phyloP scores from a whole-genome alignment of 1,140 invertebrate genomes.

The Adelges cooleyi region DNA sequence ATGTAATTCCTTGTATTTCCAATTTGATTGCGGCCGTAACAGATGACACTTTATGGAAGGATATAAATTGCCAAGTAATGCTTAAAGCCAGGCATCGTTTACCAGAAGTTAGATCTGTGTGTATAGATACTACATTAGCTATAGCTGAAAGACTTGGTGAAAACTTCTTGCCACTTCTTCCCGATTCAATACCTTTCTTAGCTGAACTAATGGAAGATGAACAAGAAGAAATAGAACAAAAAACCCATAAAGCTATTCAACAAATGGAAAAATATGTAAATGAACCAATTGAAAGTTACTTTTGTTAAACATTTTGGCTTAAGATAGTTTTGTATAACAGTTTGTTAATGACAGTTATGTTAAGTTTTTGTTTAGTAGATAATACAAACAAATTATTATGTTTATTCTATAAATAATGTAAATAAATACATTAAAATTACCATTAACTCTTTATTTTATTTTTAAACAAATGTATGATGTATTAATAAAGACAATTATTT shows the following conservation, averaged over 20 bases:
- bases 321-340: too few relatives aligned
- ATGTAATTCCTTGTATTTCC: constrained; percentile 64
- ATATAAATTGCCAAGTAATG: constrained; percentile 76
- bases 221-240: constrained; percentile 60
- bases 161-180: constrained; percentile 64
- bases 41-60: constrained; percentile 78
- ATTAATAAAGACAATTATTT: too few relatives aligned
- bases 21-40: constrained; percentile 66
- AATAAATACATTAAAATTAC: too few relatives aligned
- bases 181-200: constrained; percentile 72
- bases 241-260: constrained; percentile 57
- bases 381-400: too few relatives aligned
- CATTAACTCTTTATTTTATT: too few relatives aligned
- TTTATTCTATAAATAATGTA: too few relatives aligned
- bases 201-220: constrained; percentile 76
- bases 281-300: constrained; percentile 77
- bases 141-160: constrained; percentile 65
- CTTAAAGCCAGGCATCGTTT: constrained; percentile 70
- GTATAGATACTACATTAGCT: constrained; percentile 52
- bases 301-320: constrained; percentile 38
- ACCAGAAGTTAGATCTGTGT: constrained; percentile 42
- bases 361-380: too few relatives aligned
- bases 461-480: too few relatives aligned
- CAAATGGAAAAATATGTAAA: constrained; percentile 69
- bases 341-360: too few relatives aligned